These are phyloP conservation scores for Mesitornis unicolor DNA, from an alignment of 2,113 vertebrate species.

Conservation along the genomic window DNA sequence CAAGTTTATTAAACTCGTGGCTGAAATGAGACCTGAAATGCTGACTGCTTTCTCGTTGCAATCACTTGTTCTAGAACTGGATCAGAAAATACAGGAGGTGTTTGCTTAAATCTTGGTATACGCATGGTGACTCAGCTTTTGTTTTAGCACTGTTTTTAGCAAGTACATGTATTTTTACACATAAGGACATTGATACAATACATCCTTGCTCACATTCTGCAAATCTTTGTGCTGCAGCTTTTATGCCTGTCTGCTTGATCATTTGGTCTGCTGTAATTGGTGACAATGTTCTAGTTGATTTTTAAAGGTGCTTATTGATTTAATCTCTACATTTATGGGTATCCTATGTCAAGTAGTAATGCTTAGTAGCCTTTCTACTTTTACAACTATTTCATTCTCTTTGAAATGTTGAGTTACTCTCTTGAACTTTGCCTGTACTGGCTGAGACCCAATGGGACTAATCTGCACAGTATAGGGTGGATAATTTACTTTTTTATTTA, in stretches of 20 bases:
- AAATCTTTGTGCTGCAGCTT: neutral
- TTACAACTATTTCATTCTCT: neutral
- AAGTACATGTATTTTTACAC: neutral
- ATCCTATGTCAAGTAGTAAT: slow-evolving; percentile 8
- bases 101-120: neutral
- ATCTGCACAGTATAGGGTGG: neutral
- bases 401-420: slow-evolving; percentile 5
- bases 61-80: neutral
- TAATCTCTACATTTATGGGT: slow-evolving; percentile 14
- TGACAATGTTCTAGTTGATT: slow-evolving; percentile 1
- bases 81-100: neutral
- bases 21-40: neutral
- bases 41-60: neutral
- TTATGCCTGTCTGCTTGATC: neutral
- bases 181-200: neutral
- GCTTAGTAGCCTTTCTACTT: neutral
- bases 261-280: neutral
- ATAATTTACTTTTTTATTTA: neutral
- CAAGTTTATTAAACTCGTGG: neutral
- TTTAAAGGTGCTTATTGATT: slow-evolving; percentile 37
- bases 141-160: neutral
- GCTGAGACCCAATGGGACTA: neutral
- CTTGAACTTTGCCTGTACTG: neutral
- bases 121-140: neutral
- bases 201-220: neutral